Evolutionary conservation across 2,888 invertebrate genomes (phyloP).

Genomic region (Sympetrum striolatum): DNA sequence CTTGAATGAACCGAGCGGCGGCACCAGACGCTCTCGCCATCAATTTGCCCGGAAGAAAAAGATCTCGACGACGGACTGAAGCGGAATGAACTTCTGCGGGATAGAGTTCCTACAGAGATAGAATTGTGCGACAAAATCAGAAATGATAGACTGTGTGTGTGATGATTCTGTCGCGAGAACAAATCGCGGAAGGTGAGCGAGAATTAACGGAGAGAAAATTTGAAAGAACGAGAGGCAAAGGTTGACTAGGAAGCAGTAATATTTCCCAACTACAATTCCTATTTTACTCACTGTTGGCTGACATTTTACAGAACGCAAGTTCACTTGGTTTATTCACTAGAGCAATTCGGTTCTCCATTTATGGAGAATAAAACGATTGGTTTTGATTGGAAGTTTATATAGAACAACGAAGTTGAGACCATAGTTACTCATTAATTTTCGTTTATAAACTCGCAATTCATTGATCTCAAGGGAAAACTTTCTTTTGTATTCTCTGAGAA

Average conservation of each 20-base stretch:
- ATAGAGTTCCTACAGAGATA: background rate
- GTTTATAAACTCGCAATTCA: too few relatives aligned
- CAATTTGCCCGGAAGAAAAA: background rate
- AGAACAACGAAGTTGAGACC: too few relatives aligned
- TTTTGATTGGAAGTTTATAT: too few relatives aligned
- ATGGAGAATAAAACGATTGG: too few relatives aligned
- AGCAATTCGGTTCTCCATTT: too few relatives aligned
- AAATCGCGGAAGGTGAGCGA: background rate
- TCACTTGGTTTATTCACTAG: too few relatives aligned
- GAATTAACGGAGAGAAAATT: background rate
- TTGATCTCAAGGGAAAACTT: too few relatives aligned
- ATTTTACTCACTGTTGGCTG: too few relatives aligned
- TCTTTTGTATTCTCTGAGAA: too few relatives aligned
- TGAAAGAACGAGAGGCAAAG: background rate
- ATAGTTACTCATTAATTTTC: too few relatives aligned
- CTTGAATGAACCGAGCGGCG: background rate
- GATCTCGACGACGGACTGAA: background rate
- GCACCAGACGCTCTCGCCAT: background rate
- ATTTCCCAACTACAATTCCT: too few relatives aligned
- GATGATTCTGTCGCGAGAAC: background rate
- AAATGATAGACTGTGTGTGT: background rate
- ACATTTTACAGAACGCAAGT: too few relatives aligned
- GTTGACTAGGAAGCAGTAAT: background rate
- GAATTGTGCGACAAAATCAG: background rate
- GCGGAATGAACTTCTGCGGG: background rate